Evolutionary conservation across 2,888 invertebrate genomes (phyloP), one percentile per base, ranked within the genome.

Genomic region (Chrysodeixis includens): DNA sequence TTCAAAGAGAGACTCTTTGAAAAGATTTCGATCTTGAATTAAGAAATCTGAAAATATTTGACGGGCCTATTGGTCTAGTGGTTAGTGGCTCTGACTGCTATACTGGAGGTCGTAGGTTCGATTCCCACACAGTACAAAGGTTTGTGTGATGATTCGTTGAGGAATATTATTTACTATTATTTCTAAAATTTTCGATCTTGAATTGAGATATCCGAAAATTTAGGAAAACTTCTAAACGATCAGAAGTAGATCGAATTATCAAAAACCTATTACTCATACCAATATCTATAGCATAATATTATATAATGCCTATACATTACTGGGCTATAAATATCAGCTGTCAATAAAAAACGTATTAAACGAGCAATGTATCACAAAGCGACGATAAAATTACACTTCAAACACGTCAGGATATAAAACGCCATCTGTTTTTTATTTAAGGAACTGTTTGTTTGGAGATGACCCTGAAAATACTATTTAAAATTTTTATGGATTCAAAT

Each of bases 341-440:
- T 66, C 73, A 80, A 76, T 82, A 83, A 81, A 85, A 86, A 76
- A 56, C 52, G 16, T 69, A 76, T 81, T 69, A 83, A 82, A 77
- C 67, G 54, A 63, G 62, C 61, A 63, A 67, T 71, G 68, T 62
- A 78, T 70, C 44, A 78, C 57, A 75, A 78, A 78, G 72, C 69
- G 60, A 71, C 69, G 59, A 83, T 86, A 84, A 87, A 86, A 83
- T 83, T 85, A 85, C 81, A 73, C 51, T 69, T 66, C 61, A 59
- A 61, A 65, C 56, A 61, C 66, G 55, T 53, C 30, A 61, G 32
- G 60, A 30, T 51, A 69, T 83, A 72, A 75, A 83, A 74, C 10
- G 35, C 84, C 84, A 84, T 83, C 72, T 83, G 82, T 71, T 78
- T 6, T 26, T 26, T 26, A 26, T 26, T 40, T 30, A 63, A 22